Base-by-base conservation (phyloP, 2,797 vertebrate genomes). In the Rhinella marina region DNA sequence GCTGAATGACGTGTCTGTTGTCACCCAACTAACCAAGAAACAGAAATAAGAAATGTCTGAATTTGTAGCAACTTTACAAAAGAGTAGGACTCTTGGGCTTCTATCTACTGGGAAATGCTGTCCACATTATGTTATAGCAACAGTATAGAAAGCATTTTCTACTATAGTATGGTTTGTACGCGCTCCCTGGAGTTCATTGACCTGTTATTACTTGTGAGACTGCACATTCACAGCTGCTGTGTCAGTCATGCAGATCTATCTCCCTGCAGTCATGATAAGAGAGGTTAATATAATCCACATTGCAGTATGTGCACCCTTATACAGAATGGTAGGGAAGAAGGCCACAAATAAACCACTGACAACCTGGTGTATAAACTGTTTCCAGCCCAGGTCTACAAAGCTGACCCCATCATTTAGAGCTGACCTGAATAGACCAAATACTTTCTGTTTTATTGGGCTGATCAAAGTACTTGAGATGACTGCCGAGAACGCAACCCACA, bases 281-380 rank as follows among this genome's bases (percentile, higher is more conserved):
- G 27, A n/a, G 68, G 68, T 82, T 82, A 75, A 52, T 29, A 21
- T 27, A 27, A 62, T 87, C 27, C 23, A 56, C 56, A 62, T 64
- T 64, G 79, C 73, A 27, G 6, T 27, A 27, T 70, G 66, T 73
- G 27, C 52, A 56, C 52, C 50, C n/a, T 54, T 25, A 2, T 2
- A 25, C 16, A 61, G 32, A 27, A 64, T 21, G 41, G n/a, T 23
- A 5, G 41, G 10, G 50, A 50, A 21, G 41, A 4, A 41, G 41
- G 41, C 41, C 41, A 41, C 41, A 41, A 41, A 41, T 41, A 64
- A 64, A 17, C 17, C 17, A 32, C 27, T 17, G 27, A 29, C 66
- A 32, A 14, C 21, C 27, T 7, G 3, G 16, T 27, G 8, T 21
- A 14, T 48, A 12, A 2, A 76, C 12, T 13, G 73, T 50, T 52